Evolutionary conservation across 2,113 vertebrate species (phyloP).

Genomic region (Hemichromis elongatus): DNA sequence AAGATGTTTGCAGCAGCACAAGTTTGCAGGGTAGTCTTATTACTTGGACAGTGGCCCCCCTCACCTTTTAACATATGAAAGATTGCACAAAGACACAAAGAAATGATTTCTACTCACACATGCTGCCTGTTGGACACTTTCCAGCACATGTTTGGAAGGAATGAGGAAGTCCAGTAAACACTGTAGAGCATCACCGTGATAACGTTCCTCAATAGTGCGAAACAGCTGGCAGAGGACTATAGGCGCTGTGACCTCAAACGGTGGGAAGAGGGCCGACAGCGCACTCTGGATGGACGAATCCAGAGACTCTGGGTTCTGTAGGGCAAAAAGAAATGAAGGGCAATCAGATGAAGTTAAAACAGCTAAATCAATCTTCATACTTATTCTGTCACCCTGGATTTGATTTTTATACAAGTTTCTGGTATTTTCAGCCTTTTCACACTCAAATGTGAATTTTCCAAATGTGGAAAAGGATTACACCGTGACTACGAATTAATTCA

Average conservation of each 20-base stretch:
- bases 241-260: conserved; percentile 87
- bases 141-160: conserved; percentile 88
- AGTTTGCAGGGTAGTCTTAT: neutral
- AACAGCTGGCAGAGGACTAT: conserved; percentile 90
- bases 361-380: no score
- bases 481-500: neutral
- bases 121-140: conserved; percentile 86
- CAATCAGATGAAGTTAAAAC: neutral
- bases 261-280: conserved; percentile 85
- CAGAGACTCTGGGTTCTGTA: conserved; percentile 81
- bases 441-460: neutral
- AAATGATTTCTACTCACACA: conserved; percentile 79
- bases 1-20: neutral
- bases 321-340: neutral
- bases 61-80: neutral
- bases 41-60: neutral
- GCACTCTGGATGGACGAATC: conserved; percentile 85
- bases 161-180: conserved; percentile 92
- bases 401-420: neutral
- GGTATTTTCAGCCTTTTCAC: neutral
- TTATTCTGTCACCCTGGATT: neutral
- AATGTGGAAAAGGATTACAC: neutral
- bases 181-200: conserved; percentile 84
- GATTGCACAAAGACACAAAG: neutral
- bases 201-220: conserved; percentile 85